These are phyloP conservation scores for Melanotaenia nigrans DNA, from an alignment of 2,797 vertebrate species.

Conservation along the genomic window DNA sequence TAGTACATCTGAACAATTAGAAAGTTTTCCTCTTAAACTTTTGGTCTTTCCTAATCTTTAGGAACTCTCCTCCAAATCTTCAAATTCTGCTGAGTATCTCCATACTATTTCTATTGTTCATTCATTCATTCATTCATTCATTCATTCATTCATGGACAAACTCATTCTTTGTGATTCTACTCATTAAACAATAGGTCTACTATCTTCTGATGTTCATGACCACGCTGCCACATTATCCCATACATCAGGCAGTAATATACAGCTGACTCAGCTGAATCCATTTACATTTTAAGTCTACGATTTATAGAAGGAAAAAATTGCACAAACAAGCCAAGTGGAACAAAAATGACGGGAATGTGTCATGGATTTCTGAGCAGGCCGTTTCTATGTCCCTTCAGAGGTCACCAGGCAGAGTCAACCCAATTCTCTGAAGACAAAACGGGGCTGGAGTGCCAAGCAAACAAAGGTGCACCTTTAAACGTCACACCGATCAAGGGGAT, in stretches of 20 bases:
- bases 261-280: neutral
- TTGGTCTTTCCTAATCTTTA: neutral
- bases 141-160: neutral
- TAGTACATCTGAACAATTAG: no score
- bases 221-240: conserved; percentile 11
- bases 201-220: conserved; percentile 30
- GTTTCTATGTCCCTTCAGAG: conserved; percentile 20
- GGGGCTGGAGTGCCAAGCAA: conserved; percentile 23
- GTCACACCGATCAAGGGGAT: neutral
- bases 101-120: conserved; percentile 38
- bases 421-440: conserved; percentile 14
- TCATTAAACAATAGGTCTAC: conserved; percentile 33
- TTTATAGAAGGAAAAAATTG: neutral
- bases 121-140: conserved; percentile 16
- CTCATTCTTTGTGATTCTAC: conserved; percentile 12
- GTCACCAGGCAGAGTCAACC: neutral
- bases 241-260: neutral
- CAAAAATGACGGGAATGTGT: conserved; percentile 10
- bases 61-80: neutral
- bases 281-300: neutral
- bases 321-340: neutral
- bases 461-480: conserved; percentile 40
- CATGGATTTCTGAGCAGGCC: neutral
- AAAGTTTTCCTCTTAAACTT: no score
- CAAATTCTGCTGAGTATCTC: conserved; percentile 1